phyloP scores from a whole-genome alignment of 1,140 invertebrate genomes.

The Pemphigus obesinymphae region DNA sequence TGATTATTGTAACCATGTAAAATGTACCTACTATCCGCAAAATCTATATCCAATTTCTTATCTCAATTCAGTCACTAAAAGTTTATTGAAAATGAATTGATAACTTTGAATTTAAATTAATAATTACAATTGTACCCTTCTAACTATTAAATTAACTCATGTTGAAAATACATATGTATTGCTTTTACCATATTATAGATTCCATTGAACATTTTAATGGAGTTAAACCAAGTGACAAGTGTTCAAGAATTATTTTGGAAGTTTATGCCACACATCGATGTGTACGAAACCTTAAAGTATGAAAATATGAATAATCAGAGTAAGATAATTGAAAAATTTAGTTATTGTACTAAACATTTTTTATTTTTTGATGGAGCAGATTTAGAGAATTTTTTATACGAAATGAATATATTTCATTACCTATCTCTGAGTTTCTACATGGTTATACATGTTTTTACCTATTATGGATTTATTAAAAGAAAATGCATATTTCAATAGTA shows the following conservation, averaged over 20 bases:
- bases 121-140: no score
- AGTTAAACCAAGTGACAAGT: background rate
- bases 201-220: background rate
- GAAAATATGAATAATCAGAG: background rate
- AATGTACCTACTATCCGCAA: no score
- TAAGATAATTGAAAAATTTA: background rate
- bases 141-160: no score
- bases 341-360: background rate
- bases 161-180: background rate
- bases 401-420: background rate
- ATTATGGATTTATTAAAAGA: no score
- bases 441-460: no score
- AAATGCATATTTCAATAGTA: no score
- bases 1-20: no score
- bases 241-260: background rate
- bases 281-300: background rate
- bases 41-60: no score
- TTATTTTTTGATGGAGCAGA: background rate
- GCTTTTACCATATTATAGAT: background rate
- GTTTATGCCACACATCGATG: background rate
- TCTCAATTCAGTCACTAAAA: no score
- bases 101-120: no score
- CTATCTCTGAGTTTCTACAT: no score
- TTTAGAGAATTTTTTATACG: background rate
- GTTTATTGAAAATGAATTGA: no score